These are phyloP conservation scores for Agriopis marginaria DNA, from an alignment of 2,888 invertebrate species.

Conservation along the genomic window DNA sequence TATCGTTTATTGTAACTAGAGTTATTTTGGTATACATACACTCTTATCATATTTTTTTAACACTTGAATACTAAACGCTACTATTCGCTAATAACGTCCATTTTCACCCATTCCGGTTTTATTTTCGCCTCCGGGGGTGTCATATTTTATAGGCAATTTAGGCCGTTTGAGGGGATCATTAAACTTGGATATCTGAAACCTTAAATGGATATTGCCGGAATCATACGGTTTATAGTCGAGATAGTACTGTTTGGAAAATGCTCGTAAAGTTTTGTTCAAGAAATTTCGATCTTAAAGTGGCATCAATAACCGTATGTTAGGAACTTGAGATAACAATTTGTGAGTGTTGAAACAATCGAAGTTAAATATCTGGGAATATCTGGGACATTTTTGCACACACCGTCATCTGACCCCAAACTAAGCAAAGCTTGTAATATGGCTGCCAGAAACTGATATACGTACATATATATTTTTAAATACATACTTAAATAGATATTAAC, in stretches of 20 bases:
- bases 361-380: no score
- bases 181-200: slow-evolving; percentile 48
- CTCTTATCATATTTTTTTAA: neutral
- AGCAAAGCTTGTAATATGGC: no score
- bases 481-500: no score
- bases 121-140: slow-evolving; percentile 41
- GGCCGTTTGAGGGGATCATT: slow-evolving; percentile 49
- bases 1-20: no score
- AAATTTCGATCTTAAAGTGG: neutral
- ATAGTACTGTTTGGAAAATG: slow-evolving; percentile 16
- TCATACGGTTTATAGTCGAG: slow-evolving; percentile 32
- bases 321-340: neutral
- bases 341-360: neutral
- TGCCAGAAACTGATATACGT: no score
- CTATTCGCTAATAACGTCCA: slow-evolving; percentile 15
- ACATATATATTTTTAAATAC: no score
- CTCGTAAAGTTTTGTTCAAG: slow-evolving; percentile 1
- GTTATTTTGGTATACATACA: no score
- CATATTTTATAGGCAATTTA: slow-evolving; percentile 56
- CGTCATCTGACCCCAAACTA: no score
- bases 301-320: neutral
- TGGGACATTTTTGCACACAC: no score
- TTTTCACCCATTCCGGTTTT: slow-evolving; percentile 26
- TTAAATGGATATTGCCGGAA: slow-evolving; percentile 30
- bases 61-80: neutral